Percentiles rank a stretch among this genome's conserved stretches.
These are phyloP conservation scores for Myzus persicae DNA, from an alignment of 1,140 invertebrate species.

Conservation along the genomic window DNA sequence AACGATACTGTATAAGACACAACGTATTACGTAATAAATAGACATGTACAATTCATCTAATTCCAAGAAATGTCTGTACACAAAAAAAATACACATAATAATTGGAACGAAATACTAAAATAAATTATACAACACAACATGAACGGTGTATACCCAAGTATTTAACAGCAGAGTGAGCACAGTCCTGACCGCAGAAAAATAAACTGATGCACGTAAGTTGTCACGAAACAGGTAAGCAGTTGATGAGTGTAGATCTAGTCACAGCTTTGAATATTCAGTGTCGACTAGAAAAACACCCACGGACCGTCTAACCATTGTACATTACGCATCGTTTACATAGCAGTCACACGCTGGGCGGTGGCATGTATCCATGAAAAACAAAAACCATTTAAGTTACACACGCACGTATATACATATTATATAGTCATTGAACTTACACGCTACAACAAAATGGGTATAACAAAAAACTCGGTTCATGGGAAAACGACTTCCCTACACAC, in stretches of 20 bases:
- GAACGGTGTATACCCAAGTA: neutral
- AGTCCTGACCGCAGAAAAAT: neutral
- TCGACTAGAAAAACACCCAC: slow-evolving; percentile 48
- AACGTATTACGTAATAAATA: neutral
- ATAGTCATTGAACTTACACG: neutral
- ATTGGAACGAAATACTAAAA: neutral
- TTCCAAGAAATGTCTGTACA: neutral
- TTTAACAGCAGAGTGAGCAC: neutral
- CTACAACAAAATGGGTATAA: neutral
- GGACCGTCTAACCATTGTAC: slow-evolving; percentile 46
- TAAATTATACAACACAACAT: neutral
- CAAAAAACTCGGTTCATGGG: neutral
- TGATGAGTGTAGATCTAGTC: slow-evolving; percentile 58
- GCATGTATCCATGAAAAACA: neutral
- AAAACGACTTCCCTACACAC: neutral
- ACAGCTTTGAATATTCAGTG: slow-evolving; percentile 36
- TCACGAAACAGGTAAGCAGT: slow-evolving; percentile 29
- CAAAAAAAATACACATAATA: neutral
- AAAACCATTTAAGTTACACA: neutral
- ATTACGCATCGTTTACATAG: neutral
- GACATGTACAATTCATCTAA: neutral
- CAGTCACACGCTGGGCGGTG: neutral
- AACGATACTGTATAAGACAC: neutral
- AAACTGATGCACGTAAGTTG: neutral
- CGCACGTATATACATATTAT: neutral